Conservation (phyloP, 2,888 invertebrate species). For the Tetheella fluctuosa region DNA sequence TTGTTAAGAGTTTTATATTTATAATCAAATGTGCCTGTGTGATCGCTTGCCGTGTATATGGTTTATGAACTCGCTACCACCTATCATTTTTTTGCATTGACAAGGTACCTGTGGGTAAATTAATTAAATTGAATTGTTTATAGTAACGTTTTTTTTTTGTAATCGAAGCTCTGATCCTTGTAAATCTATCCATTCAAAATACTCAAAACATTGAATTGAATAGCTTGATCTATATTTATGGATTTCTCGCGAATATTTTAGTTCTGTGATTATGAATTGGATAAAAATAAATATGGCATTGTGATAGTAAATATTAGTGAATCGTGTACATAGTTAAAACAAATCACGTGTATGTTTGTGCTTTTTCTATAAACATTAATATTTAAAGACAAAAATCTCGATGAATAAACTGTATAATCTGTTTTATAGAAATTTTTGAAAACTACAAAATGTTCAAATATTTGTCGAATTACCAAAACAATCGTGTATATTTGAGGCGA, state of each 20-base stretch:
- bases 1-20: conserved; percentile 41
- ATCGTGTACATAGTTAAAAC: conserved; percentile 60
- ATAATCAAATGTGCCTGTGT: conserved; percentile 61
- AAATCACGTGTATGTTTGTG: conserved; percentile 53
- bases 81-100: not conserved
- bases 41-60: conserved; percentile 49
- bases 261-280: conserved; percentile 17
- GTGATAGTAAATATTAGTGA: conserved; percentile 59
- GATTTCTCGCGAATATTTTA: conserved; percentile 13
- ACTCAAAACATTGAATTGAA: not conserved
- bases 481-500: conserved; percentile 49
- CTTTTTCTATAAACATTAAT: conserved; percentile 43
- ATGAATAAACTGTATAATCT: conserved; percentile 30
- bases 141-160: not conserved
- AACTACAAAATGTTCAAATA: conserved; percentile 51
- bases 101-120: not conserved
- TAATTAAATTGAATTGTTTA: too few relatives aligned
- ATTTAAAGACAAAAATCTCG: conserved; percentile 21
- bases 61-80: conserved; percentile 28
- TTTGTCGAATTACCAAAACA: conserved; percentile 77
- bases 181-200: not conserved
- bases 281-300: conserved; percentile 42
- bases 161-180: not conserved
- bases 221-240: conserved; percentile 14
- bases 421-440: conserved; percentile 48